Base-by-base conservation (phyloP, 2,113 vertebrate species). In the Mionectes macconnelli region DNA sequence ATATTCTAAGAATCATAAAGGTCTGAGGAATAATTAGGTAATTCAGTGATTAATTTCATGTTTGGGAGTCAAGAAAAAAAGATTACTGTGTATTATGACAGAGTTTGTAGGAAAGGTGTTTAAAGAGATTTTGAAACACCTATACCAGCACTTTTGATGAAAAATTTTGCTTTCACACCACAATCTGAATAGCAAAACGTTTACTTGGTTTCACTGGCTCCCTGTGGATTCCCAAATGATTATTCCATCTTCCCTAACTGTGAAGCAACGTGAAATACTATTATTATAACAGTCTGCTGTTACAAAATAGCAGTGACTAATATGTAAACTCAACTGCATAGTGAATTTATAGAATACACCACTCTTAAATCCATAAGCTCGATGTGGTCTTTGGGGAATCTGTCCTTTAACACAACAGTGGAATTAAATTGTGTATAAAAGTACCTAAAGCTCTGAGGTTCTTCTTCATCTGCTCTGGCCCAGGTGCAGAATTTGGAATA, bases 181-280 rank as follows among this genome's bases (percentile, higher is more conserved):
- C 49, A 83, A 52, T 94, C 81, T 94, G 82, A 93, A 86, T 88
- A 92, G 55, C 49, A 91, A 87, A 94, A 87, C 76, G 82, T 97
- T 90, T 93, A 85, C 88, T 95, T 93, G 57, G n/a, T 93, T 97
- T 84, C 39, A 12, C 53, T 90, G 74, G 64, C 57, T 23, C 30
- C 96, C 89, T 88, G 84, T 89, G 82, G 94, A 56, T 96, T 96
- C 50, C 47, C 60, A 89, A 64, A 95, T 87, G 84, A 90, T 90
- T 96, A 88, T 94, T 94, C 74, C 69, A 62, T 96, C 91, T 90
- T 94, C 33, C 33, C 72, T 77, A 74, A 53, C 84, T 95, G 95
- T 62, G 86, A 89, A 94, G 67, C 82, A 8, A 17, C 81, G 78
- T 79, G 89, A 92, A 92, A 94, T 89, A 75, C 45, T 83, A 47